A percentile compares a stretch with the other conserved stretches of the same genome.
These are phyloP conservation scores for Halichoerus grypus DNA, from an alignment of 2,113 vertebrate genomes.

Conservation along the genomic window DNA sequence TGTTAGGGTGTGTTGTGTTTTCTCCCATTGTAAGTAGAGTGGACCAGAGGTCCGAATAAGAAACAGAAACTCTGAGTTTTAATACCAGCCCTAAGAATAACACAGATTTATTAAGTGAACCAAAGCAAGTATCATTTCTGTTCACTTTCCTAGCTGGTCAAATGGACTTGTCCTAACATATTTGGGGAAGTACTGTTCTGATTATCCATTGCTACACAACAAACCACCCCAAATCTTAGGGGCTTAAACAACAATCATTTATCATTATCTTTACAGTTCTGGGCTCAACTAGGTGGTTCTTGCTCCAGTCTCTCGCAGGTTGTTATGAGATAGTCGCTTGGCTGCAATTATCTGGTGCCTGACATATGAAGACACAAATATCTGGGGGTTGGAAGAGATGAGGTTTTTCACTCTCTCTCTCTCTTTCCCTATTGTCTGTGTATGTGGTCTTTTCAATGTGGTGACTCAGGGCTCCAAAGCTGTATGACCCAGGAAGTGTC, in stretches of 20 bases:
- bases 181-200: not conserved
- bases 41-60: not conserved
- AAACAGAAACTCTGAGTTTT: slow-evolving; percentile 12
- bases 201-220: not conserved
- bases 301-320: not conserved
- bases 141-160: not conserved
- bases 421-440: too few species aligned
- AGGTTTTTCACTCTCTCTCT: not conserved
- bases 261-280: not conserved
- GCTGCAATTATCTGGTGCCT: not conserved
- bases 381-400: not conserved
- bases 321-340: not conserved
- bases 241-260: not conserved
- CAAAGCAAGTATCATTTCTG: not conserved
- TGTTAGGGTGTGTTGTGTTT: not conserved
- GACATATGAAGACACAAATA: not conserved
- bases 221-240: not conserved
- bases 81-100: not conserved
- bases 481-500: not conserved
- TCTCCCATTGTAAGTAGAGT: not conserved
- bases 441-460: not conserved
- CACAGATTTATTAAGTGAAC: not conserved
- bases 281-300: not conserved
- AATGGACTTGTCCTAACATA: not conserved
- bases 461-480: not conserved